Evolutionary conservation across 2,888 invertebrate species (phyloP).

Genomic region (Rhamnusium bicolor): DNA sequence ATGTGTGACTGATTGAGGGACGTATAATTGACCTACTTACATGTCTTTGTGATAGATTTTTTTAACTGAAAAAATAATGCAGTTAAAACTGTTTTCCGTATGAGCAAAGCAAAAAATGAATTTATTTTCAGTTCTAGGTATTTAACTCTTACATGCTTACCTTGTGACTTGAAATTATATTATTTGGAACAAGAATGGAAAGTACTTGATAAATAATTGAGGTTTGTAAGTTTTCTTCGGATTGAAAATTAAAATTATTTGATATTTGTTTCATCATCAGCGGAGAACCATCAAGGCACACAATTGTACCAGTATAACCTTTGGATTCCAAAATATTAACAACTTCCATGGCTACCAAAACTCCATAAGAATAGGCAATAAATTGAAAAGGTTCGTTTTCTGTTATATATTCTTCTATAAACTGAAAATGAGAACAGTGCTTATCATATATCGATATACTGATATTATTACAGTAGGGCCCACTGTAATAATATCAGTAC

Average conservation of each 20-base stretch:
- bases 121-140: too few relatives aligned
- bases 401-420: not conserved
- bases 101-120: too few relatives aligned
- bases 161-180: constrained; percentile 6
- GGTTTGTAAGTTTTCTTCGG: constrained; percentile 74
- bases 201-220: constrained; percentile 71
- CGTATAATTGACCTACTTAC: too few relatives aligned
- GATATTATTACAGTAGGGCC: too few relatives aligned
- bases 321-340: constrained; percentile 80
- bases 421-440: not conserved
- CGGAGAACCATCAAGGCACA: constrained; percentile 88
- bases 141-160: not conserved
- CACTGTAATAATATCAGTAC: too few relatives aligned
- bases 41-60: too few relatives aligned
- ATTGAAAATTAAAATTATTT: constrained; percentile 69
- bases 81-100: too few relatives aligned
- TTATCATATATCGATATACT: not conserved
- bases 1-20: too few relatives aligned
- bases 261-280: constrained; percentile 75
- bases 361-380: constrained; percentile 89
- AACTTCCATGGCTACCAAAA: constrained; percentile 84
- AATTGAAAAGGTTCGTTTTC: not conserved
- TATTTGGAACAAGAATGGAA: constrained; percentile 57
- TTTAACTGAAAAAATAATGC: too few relatives aligned
- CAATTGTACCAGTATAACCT: constrained; percentile 77